phyloP scores from a whole-genome alignment of 1,140 invertebrate genomes.

The Trichoplusia ni region DNA sequence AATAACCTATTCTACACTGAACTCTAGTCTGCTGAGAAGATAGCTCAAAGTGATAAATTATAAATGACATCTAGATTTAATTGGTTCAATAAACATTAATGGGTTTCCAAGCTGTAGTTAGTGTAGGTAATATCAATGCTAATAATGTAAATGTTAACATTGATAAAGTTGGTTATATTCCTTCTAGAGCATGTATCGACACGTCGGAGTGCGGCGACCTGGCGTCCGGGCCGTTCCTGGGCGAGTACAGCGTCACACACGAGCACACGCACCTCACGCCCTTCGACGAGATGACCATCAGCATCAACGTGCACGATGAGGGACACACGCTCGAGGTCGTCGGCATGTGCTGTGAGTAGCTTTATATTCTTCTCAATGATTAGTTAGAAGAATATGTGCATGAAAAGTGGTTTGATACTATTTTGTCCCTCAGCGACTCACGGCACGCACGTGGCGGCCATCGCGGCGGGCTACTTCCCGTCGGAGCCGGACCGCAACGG shows the following conservation, averaged over 20 bases:
- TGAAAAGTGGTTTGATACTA: neutral
- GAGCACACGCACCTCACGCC: conserved; percentile 90
- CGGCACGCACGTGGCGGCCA: conserved; percentile 98
- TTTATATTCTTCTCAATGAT: neutral
- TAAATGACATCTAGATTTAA: too few relatives aligned
- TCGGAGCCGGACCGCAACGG: conserved; percentile 95
- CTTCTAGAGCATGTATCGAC: conserved; percentile 92
- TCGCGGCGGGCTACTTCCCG: conserved; percentile 96
- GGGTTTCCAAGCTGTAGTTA: too few relatives aligned
- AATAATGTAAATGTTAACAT: too few relatives aligned
- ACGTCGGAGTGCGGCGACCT: conserved; percentile 93
- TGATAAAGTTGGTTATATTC: too few relatives aligned
- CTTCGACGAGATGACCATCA: conserved; percentile 92
- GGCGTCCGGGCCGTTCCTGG: conserved; percentile 87
- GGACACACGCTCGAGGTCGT: conserved; percentile 97
- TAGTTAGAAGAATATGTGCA: neutral
- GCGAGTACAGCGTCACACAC: conserved; percentile 92
- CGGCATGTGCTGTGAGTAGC: conserved; percentile 93
- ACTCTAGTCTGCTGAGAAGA: too few relatives aligned
- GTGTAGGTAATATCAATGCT: too few relatives aligned
- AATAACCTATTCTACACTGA: too few relatives aligned
- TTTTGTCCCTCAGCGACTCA: conserved; percentile 88
- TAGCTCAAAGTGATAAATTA: too few relatives aligned
- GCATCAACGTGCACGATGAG: conserved; percentile 96
- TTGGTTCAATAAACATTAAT: too few relatives aligned